A percentile compares a stretch with the other conserved stretches of the same genome.
phyloP scores from a whole-genome alignment of 2,888 invertebrate species.

The Thecophora atra region DNA sequence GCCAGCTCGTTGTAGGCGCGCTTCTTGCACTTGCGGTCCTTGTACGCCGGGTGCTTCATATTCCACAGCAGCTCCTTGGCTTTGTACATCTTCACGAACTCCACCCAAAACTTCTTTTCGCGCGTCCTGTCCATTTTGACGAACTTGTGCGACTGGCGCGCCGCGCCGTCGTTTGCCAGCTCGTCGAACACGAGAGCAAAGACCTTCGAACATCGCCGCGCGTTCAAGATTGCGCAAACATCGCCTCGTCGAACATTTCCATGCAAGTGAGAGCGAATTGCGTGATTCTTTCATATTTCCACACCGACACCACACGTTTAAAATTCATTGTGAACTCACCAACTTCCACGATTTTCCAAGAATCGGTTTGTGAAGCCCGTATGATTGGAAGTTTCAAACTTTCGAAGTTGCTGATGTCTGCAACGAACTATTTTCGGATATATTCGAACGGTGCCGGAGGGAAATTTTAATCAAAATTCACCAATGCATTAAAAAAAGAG shows the following conservation, averaged over 20 bases:
- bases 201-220: background rate
- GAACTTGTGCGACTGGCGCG: background rate
- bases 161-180: background rate
- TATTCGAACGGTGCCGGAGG: too few species aligned
- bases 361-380: too few species aligned
- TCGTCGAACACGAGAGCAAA: background rate
- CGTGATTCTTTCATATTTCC: too few species aligned
- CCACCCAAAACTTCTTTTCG: conserved; percentile 40
- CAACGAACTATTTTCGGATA: too few species aligned
- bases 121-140: conserved; percentile 19
- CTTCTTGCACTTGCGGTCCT: conserved; percentile 40
- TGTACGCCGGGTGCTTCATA: conserved; percentile 41
- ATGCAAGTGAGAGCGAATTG: too few species aligned
- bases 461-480: too few species aligned
- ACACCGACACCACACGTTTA: too few species aligned
- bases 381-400: too few species aligned
- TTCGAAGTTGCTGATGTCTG: too few species aligned
- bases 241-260: conserved; percentile 6
- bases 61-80: conserved; percentile 46
- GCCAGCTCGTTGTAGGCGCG: conserved; percentile 41
- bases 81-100: conserved; percentile 45
- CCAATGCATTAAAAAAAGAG: too few species aligned
- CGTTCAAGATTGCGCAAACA: conserved; percentile 7
- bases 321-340: too few species aligned
- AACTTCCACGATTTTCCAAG: too few species aligned